Conservation (phyloP, 2,888 invertebrate genomes). For the Neoascia interrupta region DNA sequence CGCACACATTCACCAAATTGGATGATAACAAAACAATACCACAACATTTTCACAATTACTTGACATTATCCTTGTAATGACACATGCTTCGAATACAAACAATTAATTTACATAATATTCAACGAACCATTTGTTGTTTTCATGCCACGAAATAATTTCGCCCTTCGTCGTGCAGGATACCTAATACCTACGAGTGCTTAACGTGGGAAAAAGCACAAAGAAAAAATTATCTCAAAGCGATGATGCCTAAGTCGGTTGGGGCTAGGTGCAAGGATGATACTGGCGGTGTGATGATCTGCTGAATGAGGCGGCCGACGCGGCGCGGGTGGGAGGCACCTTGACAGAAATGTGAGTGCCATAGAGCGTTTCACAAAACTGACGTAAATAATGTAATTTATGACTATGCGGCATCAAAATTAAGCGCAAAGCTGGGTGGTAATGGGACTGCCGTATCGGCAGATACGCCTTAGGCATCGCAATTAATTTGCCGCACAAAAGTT, state of each 20-base stretch:
- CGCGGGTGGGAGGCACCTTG: slow-evolving; percentile 10
- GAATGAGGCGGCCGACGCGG: neutral
- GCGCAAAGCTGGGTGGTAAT: slow-evolving; percentile 11
- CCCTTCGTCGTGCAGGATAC: neutral
- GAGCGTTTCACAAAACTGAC: slow-evolving; percentile 31
- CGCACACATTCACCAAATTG: too few relatives aligned
- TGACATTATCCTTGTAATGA: slow-evolving; percentile 29
- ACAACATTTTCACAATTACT: slow-evolving; percentile 31
- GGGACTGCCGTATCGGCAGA: slow-evolving; percentile 34
- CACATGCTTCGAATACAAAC: slow-evolving; percentile 48
- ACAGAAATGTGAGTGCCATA: slow-evolving; percentile 9
- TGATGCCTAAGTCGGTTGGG: neutral
- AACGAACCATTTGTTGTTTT: slow-evolving; percentile 28
- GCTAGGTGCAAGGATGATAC: slow-evolving; percentile 16
- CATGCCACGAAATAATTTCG: slow-evolving; percentile 3
- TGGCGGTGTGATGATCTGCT: slow-evolving; percentile 28
- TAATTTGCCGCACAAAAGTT: slow-evolving; percentile 54
- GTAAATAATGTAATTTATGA: slow-evolving; percentile 56
- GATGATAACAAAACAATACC: neutral
- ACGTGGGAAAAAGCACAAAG: neutral
- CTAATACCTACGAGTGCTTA: neutral
- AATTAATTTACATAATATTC: slow-evolving; percentile 46
- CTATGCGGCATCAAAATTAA: slow-evolving; percentile 40
- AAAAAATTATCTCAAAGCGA: neutral
- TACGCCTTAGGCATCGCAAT: slow-evolving; percentile 49